Conservation (phyloP, 2,797 vertebrate genomes). For the Pantherophis vulpinus region DNA sequence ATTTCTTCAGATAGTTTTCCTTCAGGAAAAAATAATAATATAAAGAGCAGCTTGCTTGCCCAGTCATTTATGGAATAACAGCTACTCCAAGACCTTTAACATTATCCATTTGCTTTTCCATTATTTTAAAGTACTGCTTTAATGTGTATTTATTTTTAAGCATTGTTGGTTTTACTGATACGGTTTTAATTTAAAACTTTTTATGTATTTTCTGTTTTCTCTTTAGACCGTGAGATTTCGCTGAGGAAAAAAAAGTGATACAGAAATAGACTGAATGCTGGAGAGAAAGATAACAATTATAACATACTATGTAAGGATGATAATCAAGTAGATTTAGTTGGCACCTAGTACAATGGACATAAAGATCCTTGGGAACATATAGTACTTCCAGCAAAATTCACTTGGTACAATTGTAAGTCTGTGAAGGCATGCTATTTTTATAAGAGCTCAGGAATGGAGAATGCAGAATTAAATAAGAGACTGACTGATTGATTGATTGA, state of each 20-base stretch:
- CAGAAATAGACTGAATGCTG: background rate
- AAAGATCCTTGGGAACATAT: background rate
- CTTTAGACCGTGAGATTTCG: background rate
- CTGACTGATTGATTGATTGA: background rate
- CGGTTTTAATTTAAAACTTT: background rate
- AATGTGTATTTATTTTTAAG: background rate
- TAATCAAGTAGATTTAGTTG: background rate
- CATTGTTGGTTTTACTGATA: background rate
- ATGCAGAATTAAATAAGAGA: background rate
- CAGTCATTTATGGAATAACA: background rate
- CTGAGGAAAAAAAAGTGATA: background rate
- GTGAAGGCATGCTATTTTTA: background rate
- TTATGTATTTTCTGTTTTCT: background rate
- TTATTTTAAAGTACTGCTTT: background rate
- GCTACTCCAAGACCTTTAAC: background rate
- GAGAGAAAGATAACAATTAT: background rate
- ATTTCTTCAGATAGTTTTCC: background rate
- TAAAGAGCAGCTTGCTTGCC: background rate
- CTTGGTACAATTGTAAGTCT: background rate
- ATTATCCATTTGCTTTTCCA: background rate
- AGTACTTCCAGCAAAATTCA: background rate
- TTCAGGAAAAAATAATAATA: background rate
- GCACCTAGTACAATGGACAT: background rate
- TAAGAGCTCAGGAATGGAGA: background rate
- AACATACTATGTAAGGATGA: background rate